Evolutionary conservation across 2,113 vertebrate species (phyloP).

Genomic region (Holacanthus passer): DNA sequence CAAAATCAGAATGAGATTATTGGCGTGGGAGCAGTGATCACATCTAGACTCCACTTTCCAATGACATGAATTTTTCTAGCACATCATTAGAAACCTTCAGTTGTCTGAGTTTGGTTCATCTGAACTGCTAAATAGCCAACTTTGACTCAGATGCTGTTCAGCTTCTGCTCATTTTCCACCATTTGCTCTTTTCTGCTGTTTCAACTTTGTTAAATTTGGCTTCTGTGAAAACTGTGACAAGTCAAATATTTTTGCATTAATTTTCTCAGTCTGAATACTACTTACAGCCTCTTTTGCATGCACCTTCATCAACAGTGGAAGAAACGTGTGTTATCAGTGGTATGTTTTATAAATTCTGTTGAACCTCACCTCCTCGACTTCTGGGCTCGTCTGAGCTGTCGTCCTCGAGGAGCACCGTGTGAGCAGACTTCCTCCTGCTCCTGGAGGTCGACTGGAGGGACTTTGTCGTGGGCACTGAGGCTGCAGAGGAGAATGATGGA

Average conservation of each 20-base stretch:
- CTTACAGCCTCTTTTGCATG: not conserved
- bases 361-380: constrained; percentile 52
- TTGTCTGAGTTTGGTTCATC: not conserved
- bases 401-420: constrained; percentile 90
- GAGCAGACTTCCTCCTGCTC: constrained; percentile 88
- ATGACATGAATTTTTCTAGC: no score
- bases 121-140: not conserved
- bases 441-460: constrained; percentile 77
- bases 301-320: not conserved
- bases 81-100: not conserved
- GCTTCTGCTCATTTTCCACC: not conserved
- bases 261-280: not conserved
- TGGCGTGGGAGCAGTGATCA: not conserved
- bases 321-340: not conserved
- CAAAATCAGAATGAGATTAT: not conserved
- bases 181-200: no score
- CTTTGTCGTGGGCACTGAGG: constrained; percentile 9
- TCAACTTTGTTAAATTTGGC: not conserved
- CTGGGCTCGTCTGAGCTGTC: constrained; percentile 84
- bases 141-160: not conserved
- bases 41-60: not conserved
- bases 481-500: constrained; percentile 33
- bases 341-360: rapidly evolving
- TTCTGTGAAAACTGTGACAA: not conserved
- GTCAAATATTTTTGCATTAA: not conserved